Conservation (phyloP, 2,797 vertebrate species). For the Etheostoma nigrum region DNA sequence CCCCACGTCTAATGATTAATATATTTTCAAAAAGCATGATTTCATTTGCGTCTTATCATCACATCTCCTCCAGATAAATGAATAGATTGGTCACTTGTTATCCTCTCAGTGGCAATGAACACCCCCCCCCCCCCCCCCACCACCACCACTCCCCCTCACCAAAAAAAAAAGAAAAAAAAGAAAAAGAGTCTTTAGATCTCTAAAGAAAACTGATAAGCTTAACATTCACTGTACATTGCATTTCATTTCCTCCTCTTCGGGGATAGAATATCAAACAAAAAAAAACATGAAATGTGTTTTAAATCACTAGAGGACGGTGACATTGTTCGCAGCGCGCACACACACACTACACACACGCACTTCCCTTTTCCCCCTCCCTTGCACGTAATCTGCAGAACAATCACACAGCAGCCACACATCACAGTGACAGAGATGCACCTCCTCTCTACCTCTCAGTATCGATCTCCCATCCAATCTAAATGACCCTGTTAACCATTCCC, state of each 20-base stretch:
- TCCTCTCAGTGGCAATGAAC: slow-evolving; percentile 31
- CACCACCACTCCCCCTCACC: too few relatives aligned
- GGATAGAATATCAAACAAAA: slow-evolving; percentile 67
- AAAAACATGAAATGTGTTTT: slow-evolving; percentile 69
- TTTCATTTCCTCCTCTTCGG: slow-evolving; percentile 66
- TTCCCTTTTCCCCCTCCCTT: slow-evolving; percentile 62
- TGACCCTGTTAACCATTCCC: slow-evolving; percentile 88
- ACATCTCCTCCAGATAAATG: slow-evolving; percentile 38
- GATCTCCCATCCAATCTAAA: slow-evolving; percentile 91
- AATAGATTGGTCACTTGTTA: slow-evolving; percentile 52
- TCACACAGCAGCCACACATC: slow-evolving; percentile 87
- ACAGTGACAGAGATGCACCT: slow-evolving; percentile 87
- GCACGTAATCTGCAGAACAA: slow-evolving; percentile 84
- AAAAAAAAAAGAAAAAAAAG: slow-evolving; percentile 28
- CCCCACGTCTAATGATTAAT: slow-evolving; percentile 9
- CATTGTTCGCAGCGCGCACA: slow-evolving; percentile 54
- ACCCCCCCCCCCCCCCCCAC: too few relatives aligned
- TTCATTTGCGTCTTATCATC: slow-evolving; percentile 46
- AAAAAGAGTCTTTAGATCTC: slow-evolving; percentile 34
- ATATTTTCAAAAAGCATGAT: slow-evolving; percentile 24
- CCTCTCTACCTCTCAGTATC: slow-evolving; percentile 86
- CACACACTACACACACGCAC: slow-evolving; percentile 45
- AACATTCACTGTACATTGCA: slow-evolving; percentile 54
- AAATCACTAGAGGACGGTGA: slow-evolving; percentile 68
- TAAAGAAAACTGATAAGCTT: slow-evolving; percentile 49